Evolutionary conservation across 2,113 vertebrate genomes (phyloP).

Genomic region (Sylvicapra grimmia): DNA sequence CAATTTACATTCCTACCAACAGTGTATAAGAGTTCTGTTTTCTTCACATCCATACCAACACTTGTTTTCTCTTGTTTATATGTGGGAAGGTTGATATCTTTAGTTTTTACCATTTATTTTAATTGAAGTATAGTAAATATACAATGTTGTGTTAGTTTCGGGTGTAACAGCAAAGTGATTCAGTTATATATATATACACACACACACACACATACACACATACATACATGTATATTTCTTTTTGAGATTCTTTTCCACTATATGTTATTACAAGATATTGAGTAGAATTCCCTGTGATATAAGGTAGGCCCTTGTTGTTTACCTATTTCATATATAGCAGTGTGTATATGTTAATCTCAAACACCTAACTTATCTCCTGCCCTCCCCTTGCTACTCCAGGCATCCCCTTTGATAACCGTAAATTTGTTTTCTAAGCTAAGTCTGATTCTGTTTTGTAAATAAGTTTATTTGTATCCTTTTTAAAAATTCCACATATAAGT

Average conservation of each 20-base stretch:
- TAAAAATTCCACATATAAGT: not conserved
- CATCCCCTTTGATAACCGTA: not conserved
- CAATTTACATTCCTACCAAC: not conserved
- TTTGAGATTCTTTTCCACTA: not conserved
- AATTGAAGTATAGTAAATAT: not conserved
- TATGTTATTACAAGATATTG: not conserved
- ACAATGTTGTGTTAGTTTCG: not conserved
- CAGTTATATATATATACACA: not conserved
- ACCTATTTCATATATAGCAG: not conserved
- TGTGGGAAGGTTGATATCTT: not conserved
- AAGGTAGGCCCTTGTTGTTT: not conserved
- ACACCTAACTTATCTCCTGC: not conserved
- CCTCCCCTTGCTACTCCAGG: not conserved
- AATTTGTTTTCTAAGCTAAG: not conserved
- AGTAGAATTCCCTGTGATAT: not conserved
- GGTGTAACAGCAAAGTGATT: not conserved
- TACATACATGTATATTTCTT: not conserved
- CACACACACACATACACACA: not conserved
- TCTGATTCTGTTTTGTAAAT: not conserved
- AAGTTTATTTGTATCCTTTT: not conserved
- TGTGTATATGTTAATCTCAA: not conserved
- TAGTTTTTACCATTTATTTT: not conserved
- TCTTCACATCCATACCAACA: not conserved
- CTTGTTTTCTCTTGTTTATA: not conserved
- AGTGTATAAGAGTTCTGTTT: not conserved